Base-by-base conservation (phyloP, 2,888 invertebrate species). In the Serripes groenlandicus region DNA sequence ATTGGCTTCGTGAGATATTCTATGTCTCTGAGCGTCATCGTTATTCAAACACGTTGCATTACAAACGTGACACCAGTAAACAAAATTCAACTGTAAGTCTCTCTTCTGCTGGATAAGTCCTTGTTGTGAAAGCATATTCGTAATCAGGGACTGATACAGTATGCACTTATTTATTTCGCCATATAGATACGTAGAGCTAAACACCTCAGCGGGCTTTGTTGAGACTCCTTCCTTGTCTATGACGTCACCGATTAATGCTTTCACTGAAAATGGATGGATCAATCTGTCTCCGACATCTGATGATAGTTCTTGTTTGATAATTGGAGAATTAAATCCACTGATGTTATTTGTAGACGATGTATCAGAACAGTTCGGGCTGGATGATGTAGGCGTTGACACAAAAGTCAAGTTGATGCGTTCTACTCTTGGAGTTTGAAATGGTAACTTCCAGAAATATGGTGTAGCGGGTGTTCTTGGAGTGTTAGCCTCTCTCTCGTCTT, bases 61-160 rank as follows among this genome's bases (percentile, higher is more conserved):
- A 72, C 86, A 86, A 18, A 72, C 79, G 74, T 86, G 83, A 49
- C 86, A 86, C 86, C 86, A 86, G 72, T 64, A 86, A 4, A 69
- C 49, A 5, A 68, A 23, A 21, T 28, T 68, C 1, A n/a, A 11
- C 37, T 42, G n/a, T 9, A n/a, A n/a, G n/a, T 26, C 26, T 23
- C 18, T n/a, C 0, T n/a, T 18, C 3, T 18, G 18, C n/a, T 32
- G 28, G 18, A 11, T 9, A 30, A 18, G 18, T 21, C n/a, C n/a
- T n/a, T n/a, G n/a, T n/a, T n/a, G n/a, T n/a, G 52, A 30, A 15
- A 15, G 18, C 3, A 69, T 11, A 21, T 69, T 49, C 1, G 18
- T 26, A 28, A 69, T 15, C 5, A 52, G 21, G 28, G 26, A 9
- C 18, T 68, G 68, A 49, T 68, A 62, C 34, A 62, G 15, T 5